Conservation (phyloP, 2,113 vertebrate genomes). For the Osmerus eperlanus region DNA sequence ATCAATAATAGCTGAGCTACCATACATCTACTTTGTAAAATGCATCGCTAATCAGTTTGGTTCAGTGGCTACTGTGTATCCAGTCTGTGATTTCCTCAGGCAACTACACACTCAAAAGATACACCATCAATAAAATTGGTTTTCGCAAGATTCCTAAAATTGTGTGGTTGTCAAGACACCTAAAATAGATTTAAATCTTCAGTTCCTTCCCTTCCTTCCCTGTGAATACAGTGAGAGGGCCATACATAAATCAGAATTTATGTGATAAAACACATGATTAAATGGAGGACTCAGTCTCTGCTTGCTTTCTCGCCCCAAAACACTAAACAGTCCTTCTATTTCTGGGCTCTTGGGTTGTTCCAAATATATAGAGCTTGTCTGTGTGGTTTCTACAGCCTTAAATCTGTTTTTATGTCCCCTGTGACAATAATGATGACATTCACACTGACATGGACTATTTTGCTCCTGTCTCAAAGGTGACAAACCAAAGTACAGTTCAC, state of each 20-base stretch:
- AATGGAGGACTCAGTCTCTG: conserved; percentile 30
- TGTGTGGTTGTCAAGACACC: too few species aligned
- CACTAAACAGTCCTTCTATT: conserved; percentile 8
- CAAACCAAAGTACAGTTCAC: conserved; percentile 1
- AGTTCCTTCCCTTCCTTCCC: conserved; percentile 11
- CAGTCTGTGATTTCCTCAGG: too few species aligned
- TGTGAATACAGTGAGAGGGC: conserved; percentile 13
- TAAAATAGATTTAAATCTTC: too few species aligned
- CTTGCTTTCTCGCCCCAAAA: conserved; percentile 25
- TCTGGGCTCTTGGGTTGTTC: conserved; percentile 26
- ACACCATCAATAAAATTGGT: too few species aligned
- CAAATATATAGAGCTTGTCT: conserved; percentile 41
- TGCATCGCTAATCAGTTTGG: too few species aligned
- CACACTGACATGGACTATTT: conserved; percentile 1
- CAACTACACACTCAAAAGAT: too few species aligned
- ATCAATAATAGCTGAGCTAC: too few species aligned
- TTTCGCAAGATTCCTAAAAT: too few species aligned
- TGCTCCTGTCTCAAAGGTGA: conserved; percentile 5
- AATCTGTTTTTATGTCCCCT: conserved; percentile 39
- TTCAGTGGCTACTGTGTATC: too few species aligned
- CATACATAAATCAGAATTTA: conserved; percentile 22
- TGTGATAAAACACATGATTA: conserved; percentile 24
- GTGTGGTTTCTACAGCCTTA: conserved; percentile 37
- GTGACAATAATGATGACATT: conserved; percentile 32
- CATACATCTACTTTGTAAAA: too few species aligned